Evolutionary conservation across 2,888 invertebrate species (phyloP), one percentile per base, ranked within the genome.

Genomic region (Ophion ellenae): DNA sequence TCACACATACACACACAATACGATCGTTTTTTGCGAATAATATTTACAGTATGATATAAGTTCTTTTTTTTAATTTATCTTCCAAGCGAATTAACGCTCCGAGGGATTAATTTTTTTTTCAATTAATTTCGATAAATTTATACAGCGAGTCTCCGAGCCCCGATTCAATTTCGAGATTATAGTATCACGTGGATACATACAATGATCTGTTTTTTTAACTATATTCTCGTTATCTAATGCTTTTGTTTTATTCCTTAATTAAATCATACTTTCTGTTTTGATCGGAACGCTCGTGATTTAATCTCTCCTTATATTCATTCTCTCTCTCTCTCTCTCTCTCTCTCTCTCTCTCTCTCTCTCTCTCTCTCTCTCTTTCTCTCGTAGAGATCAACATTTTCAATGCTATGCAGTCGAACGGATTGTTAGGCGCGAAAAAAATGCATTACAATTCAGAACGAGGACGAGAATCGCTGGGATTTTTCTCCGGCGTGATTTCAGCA

Each of bases 261-360:
- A 70, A 53, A 83, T 83, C 81, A 83, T 83, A 81, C 83, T 86
- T 83, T 78, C 83, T 81, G 45, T 86, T 86, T 86, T 86, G 86
- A 86, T 86, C 81, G 75, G 74, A 81, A 81, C 83, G 86, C 83
- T 86, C 81, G 78, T 82, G 82, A 80, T 87, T 79, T 80, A 57
- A 57, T 76, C 40, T 67, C 40, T 75, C 45, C 57, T 61, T 24
- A n/a, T 20, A 7, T 24, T 61, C 20, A 24, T 24, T 61, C 9
- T 11, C 20, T 61, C 61, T 24, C 11, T 20, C 10, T 11, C 20
- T 74, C 40, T 47, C 14, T n/a, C 20, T 75, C n/a, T 20, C 10
- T 11, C 20, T 74, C 40, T 47, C 14, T n/a, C 20, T 75, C n/a
- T 74, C 24, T 73, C 73, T 40, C 20, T 80, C 53, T 53, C 53